Conservation (phyloP, 2,113 vertebrate genomes). For the Myotis davidii region DNA sequence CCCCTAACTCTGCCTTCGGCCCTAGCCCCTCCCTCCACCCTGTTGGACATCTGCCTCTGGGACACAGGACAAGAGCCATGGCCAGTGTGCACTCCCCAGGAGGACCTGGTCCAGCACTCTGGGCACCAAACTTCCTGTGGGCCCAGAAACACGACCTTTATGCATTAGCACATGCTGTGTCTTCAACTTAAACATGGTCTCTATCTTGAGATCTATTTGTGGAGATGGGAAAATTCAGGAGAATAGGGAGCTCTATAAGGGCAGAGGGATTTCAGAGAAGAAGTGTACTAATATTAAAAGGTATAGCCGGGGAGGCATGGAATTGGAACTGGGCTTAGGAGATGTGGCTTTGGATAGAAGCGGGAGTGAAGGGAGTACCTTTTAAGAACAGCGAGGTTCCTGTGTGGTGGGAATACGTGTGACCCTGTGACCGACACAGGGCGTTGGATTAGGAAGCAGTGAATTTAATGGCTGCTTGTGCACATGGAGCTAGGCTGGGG, state of each 20-base stretch:
- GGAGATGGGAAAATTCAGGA: not conserved
- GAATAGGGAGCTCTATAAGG: no score
- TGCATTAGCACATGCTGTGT: not conserved
- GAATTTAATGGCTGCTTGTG: not conserved
- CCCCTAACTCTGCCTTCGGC: not conserved
- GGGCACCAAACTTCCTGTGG: not conserved
- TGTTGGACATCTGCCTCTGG: not conserved
- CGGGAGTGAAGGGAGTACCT: not conserved
- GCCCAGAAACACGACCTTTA: not conserved
- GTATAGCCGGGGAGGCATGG: not conserved
- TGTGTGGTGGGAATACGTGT: fast-evolving
- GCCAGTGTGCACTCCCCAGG: not conserved
- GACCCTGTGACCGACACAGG: not conserved
- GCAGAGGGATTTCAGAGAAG: not conserved
- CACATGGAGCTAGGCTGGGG: not conserved
- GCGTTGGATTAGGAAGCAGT: not conserved
- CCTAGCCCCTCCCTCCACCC: no score
- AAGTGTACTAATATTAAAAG: not conserved
- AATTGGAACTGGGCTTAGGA: not conserved
- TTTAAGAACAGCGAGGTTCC: not conserved
- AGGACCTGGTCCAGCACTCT: not conserved
- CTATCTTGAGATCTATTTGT: not conserved
- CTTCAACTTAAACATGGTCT: not conserved
- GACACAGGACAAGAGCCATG: not conserved
- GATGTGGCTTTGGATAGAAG: not conserved